Percentiles rank a stretch among this genome's conserved stretches.
Conservation (phyloP, 2,888 invertebrate genomes). For the Eupithecia insigniata region DNA sequence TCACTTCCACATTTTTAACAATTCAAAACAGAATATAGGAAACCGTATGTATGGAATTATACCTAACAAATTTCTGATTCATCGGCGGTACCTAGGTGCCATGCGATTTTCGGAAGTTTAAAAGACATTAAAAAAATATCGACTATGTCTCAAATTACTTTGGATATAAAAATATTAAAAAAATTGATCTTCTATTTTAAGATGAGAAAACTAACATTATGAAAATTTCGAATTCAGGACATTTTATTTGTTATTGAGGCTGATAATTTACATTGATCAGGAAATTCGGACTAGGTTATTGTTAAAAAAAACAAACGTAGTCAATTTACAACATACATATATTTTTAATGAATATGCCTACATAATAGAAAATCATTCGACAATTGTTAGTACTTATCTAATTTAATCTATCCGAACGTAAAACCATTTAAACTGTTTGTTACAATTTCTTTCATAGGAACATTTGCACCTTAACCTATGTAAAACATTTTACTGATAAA, state of each 20-base stretch:
- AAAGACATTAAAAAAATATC: not conserved
- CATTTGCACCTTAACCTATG: slow-evolving; percentile 80
- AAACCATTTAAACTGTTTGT: slow-evolving; percentile 52
- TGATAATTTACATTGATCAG: not conserved
- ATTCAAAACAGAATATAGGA: too few relatives aligned
- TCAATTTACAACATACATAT: slow-evolving; percentile 44
- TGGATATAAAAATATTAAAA: not conserved
- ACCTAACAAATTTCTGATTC: too few relatives aligned
- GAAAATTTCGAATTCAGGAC: not conserved
- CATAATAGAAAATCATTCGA: slow-evolving; percentile 45
- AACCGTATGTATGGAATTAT: too few relatives aligned
- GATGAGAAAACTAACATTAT: not conserved
- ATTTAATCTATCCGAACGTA: slow-evolving; percentile 38
- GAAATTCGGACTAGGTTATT: not conserved
- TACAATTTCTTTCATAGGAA: slow-evolving; percentile 80
- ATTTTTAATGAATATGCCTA: slow-evolving; percentile 41
- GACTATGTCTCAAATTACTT: not conserved
- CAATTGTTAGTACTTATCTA: slow-evolving; percentile 38
- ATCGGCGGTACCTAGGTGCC: too few relatives aligned
- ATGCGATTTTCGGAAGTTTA: too few relatives aligned
- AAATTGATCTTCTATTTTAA: not conserved
- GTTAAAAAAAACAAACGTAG: slow-evolving; percentile 19
- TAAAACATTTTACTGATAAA: slow-evolving; percentile 38
- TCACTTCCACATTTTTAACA: too few relatives aligned
- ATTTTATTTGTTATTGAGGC: not conserved